Evolutionary conservation across 2,888 invertebrate species (phyloP).

Genomic region (Hirudinaria manillensis): DNA sequence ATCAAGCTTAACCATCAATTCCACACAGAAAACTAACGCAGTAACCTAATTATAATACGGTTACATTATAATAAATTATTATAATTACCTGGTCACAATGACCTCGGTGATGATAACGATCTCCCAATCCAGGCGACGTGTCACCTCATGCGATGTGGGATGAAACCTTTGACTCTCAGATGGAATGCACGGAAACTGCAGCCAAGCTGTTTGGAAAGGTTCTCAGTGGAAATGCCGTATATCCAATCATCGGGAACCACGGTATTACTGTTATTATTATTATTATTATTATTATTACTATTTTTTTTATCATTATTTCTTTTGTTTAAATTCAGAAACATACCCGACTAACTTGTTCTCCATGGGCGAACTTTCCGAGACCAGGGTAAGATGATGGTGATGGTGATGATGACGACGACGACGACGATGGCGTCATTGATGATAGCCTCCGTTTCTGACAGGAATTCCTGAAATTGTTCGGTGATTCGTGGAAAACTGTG

Average conservation of each 20-base stretch:
- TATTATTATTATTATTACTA: neutral
- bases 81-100: neutral
- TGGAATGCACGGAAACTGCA: slow-evolving; percentile 27
- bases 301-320: no score
- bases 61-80: neutral
- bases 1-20: no score
- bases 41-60: neutral
- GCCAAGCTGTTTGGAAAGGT: slow-evolving; percentile 24
- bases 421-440: no score
- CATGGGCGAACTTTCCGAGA: neutral
- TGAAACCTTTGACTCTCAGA: slow-evolving; percentile 36
- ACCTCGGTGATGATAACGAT: neutral
- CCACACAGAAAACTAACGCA: no score
- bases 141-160: slow-evolving; percentile 40
- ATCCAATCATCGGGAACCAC: slow-evolving; percentile 38
- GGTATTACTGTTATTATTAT: slow-evolving; percentile 30
- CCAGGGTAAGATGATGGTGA: slow-evolving; percentile 22
- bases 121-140: slow-evolving; percentile 34
- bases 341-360: slow-evolving; percentile 36
- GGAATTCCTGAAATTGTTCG: slow-evolving; percentile 18
- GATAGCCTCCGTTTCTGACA: neutral
- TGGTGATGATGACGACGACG: no score
- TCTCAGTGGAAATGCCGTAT: slow-evolving; percentile 24
- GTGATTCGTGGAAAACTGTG: neutral
- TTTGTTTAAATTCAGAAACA: slow-evolving; percentile 25